Percentiles rank a stretch among this genome's conserved stretches.
Conservation (phyloP, 2,888 invertebrate species). For the Phaedon cochleariae region DNA sequence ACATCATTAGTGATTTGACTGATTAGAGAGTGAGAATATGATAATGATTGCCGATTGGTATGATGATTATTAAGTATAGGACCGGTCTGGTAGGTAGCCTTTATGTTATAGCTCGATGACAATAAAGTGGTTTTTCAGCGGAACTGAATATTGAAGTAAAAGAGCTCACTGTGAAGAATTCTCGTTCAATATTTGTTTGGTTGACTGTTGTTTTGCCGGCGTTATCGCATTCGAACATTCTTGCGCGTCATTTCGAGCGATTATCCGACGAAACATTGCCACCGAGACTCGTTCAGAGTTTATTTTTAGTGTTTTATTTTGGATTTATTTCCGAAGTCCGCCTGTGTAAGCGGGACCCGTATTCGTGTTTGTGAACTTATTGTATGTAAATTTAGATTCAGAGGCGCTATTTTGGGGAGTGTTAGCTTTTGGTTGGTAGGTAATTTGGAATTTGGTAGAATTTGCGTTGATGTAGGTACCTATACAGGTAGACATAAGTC, state of each 20-base stretch:
- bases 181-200: neutral
- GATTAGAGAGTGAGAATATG: no score
- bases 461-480: no score
- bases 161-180: neutral
- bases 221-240: constrained; percentile 1
- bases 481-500: no score
- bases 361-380: neutral
- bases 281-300: neutral
- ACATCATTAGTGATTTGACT: no score
- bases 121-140: no score
- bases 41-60: no score
- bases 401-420: constrained; percentile 1
- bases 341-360: neutral
- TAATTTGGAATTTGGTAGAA: no score
- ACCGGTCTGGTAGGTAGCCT: no score
- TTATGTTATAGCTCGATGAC: no score
- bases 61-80: no score
- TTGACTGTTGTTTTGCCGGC: neutral
- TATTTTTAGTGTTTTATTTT: neutral
- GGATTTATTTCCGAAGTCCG: neutral
- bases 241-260: neutral
- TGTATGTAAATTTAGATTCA: constrained; percentile 1
- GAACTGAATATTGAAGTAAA: no score
- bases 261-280: neutral
- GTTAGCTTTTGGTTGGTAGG: neutral